A percentile compares a stretch with the other conserved stretches of the same genome.
phyloP scores from a whole-genome alignment of 2,888 invertebrate species.

The Papilio demoleus region DNA sequence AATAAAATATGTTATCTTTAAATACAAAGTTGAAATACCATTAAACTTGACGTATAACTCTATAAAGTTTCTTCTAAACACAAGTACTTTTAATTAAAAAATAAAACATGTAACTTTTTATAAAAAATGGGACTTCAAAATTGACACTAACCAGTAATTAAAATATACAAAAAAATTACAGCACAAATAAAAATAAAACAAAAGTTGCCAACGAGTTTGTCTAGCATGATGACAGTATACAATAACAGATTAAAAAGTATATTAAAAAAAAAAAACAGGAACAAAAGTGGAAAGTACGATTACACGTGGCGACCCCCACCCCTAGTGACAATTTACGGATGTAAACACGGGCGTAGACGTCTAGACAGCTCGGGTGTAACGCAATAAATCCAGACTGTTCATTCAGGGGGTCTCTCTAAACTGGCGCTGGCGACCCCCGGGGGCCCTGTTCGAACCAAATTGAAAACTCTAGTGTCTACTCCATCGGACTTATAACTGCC shows the following conservation, averaged over 20 bases:
- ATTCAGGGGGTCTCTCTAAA: conserved; percentile 34
- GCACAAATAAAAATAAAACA: background rate
- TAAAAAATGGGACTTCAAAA: too few relatives aligned
- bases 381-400: conserved; percentile 52
- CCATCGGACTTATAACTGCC: conserved; percentile 7
- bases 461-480: conserved; percentile 37
- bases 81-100: too few relatives aligned
- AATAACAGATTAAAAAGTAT: background rate
- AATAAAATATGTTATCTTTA: too few relatives aligned
- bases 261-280: background rate
- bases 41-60: too few relatives aligned
- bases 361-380: conserved; percentile 56
- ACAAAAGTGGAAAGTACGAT: conserved; percentile 10
- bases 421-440: conserved; percentile 37
- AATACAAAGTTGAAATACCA: too few relatives aligned
- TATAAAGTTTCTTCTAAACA: too few relatives aligned
- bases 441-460: conserved; percentile 24
- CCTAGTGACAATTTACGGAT: conserved; percentile 60
- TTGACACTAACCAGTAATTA: background rate
- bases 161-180: background rate
- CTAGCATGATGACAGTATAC: background rate
- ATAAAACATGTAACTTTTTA: too few relatives aligned
- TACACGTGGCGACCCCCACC: conserved; percentile 42
- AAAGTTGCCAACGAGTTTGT: background rate
- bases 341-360: conserved; percentile 62